Percentiles rank a stretch among this genome's conserved stretches.
phyloP scores from a whole-genome alignment of 2,113 vertebrate genomes.

The Mesembrinibis cayennensis region DNA sequence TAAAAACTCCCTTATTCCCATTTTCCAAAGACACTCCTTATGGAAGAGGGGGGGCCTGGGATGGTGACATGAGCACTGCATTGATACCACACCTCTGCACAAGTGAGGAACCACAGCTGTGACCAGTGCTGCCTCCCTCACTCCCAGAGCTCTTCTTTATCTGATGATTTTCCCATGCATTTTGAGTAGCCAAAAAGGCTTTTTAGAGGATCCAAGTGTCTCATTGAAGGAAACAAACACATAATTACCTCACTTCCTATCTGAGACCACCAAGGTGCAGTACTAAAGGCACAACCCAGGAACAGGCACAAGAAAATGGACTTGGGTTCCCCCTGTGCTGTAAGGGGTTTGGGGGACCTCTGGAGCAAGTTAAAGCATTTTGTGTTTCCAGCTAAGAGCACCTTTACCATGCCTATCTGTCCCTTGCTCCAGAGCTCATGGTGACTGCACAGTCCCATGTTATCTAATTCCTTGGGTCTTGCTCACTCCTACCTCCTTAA shows the following conservation, averaged over 20 bases:
- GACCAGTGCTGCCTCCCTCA: neutral
- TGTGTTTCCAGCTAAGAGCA: neutral
- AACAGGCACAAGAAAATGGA: neutral
- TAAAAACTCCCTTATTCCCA: neutral
- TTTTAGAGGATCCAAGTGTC: neutral
- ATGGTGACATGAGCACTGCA: neutral
- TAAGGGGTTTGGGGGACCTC: neutral
- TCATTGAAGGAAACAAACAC: neutral
- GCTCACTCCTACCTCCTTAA: neutral
- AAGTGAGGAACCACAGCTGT: neutral
- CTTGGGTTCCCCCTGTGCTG: neutral
- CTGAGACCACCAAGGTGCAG: neutral
- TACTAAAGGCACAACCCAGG: neutral
- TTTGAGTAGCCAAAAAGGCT: neutral
- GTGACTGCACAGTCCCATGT: rapidly evolving
- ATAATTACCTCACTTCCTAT: neutral
- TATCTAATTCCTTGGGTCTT: neutral
- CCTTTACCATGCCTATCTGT: neutral
- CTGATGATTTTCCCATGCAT: neutral
- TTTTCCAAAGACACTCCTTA: neutral
- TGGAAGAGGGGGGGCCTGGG: neutral
- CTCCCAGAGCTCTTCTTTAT: neutral
- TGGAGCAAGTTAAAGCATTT: neutral
- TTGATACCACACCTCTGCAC: neutral
- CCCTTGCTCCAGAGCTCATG: neutral